Base-by-base conservation (phyloP, 2,113 vertebrate genomes). In the Motacilla alba region DNA sequence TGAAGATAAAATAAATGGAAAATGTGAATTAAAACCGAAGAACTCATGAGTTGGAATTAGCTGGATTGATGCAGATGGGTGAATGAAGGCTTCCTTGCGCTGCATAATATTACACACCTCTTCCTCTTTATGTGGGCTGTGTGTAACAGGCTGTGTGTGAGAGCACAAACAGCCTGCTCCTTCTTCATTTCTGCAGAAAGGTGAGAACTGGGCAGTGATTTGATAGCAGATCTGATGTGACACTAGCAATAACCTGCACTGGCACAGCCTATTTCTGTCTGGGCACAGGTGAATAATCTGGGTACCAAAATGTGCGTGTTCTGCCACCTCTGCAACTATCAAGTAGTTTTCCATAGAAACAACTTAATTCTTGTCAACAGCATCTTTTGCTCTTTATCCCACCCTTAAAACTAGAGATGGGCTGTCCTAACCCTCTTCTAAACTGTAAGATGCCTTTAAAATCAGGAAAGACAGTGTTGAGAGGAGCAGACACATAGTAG, bases 121-220 rank as follows among this genome's bases (percentile, higher is more conserved):
- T 77, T 53, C 52, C 26, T 53, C 28, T 64, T 66, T 11, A 2
- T 19, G 14, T 6, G 28, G 44, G 22, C 21, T 88, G 13, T 30
- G 22, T 1, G 2, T 55, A 37, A 16, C 27, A 41, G 11, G 17
- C 0, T 1, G 7, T 8, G 31, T 37, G 28, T 31, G 13, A 87
- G 41, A 60, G 14, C 14, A 27, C n/a, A 56, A n/a, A 8, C 21
- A 47, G 19, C 8, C 16, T 63, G 35, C 13, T 68, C 6, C 23
- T 75, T 35, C 20, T 72, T 78, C 78, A n/a, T 75, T 84, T 81
- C 64, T 55, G 27, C 6, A 59, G 52, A 58, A 79, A 83, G 12
- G 5, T 58, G 28, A 78, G 35, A 83, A 67, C 15, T 70, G 46
- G n/a, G 10, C 30, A 87, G n/a, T n/a, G 53, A 70, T 43, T 64